A percentile compares a stretch with the other conserved stretches of the same genome.
phyloP scores from a whole-genome alignment of 2,797 vertebrate species.

The Lacerta bilineata region DNA sequence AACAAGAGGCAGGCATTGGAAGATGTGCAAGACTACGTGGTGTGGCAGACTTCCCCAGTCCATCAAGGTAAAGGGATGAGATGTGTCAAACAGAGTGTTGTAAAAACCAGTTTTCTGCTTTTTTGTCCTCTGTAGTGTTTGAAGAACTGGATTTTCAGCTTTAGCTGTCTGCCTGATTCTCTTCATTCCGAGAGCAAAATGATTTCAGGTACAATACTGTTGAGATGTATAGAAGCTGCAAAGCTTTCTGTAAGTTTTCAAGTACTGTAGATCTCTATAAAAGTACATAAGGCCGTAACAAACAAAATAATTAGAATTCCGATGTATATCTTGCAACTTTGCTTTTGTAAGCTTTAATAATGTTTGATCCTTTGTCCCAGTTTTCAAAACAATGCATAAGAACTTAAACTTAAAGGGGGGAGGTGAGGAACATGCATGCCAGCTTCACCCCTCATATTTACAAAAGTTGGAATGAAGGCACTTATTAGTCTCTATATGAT shows the following conservation, averaged over 20 bases:
- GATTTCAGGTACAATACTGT: neutral
- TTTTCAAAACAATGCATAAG: neutral
- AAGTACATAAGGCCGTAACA: constrained; percentile 12
- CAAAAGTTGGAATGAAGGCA: too few species aligned
- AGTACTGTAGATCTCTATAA: constrained; percentile 9
- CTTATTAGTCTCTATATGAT: too few species aligned
- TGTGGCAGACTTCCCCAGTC: constrained; percentile 90
- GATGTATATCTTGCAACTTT: neutral
- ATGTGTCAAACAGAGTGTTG: constrained; percentile 51
- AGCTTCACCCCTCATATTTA: too few species aligned
- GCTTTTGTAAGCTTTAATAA: neutral
- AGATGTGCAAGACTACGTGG: constrained; percentile 86
- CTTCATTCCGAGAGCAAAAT: constrained; percentile 84
- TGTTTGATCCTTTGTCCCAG: neutral
- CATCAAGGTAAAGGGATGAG: constrained; percentile 32
- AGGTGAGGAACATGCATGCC: too few species aligned
- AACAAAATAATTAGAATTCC: neutral
- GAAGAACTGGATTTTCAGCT: constrained; percentile 75
- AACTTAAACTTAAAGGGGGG: neutral
- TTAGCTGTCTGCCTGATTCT: constrained; percentile 77
- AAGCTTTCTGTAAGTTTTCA: constrained; percentile 42
- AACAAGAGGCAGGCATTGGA: constrained; percentile 88
- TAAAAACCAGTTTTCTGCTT: constrained; percentile 74
- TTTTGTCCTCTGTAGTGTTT: constrained; percentile 76
- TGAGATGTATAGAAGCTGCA: accelerated